Percentiles rank a stretch among this genome's conserved stretches.
phyloP scores from a whole-genome alignment of 2,113 vertebrate species.

The Xiphias gladius region DNA sequence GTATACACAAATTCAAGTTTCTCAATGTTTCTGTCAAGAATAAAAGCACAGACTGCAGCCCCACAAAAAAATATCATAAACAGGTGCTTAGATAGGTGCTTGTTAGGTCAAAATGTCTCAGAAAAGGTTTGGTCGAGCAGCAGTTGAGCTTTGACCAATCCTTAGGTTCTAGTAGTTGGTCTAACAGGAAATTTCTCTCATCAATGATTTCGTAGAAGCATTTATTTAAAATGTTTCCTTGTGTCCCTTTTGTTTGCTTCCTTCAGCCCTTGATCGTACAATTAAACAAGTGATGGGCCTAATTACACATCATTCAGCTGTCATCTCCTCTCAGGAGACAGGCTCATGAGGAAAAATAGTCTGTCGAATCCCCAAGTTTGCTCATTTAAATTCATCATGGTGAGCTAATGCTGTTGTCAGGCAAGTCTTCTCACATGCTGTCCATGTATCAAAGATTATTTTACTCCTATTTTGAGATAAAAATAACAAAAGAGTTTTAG shows the following conservation, averaged over 20 bases:
- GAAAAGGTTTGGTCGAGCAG: slow-evolving; percentile 19
- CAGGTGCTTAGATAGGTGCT: slow-evolving; percentile 23
- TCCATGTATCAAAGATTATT: slow-evolving; percentile 51
- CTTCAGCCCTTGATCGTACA: slow-evolving; percentile 44
- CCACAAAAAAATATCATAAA: background rate
- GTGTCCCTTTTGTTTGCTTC: slow-evolving; percentile 44
- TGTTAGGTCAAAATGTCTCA: slow-evolving; percentile 9
- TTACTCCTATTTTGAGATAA: slow-evolving; percentile 39
- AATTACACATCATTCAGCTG: slow-evolving; percentile 65
- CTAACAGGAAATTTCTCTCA: background rate
- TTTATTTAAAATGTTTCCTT: slow-evolving; percentile 21
- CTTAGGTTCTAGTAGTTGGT: background rate
- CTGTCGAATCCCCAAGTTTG: slow-evolving; percentile 51
- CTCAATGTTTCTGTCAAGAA: slow-evolving; percentile 23
- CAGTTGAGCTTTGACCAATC: slow-evolving; percentile 8
- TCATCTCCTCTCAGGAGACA: slow-evolving; percentile 61
- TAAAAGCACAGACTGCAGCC: slow-evolving; percentile 8
- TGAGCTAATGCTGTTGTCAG: slow-evolving; percentile 39
- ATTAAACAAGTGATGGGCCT: slow-evolving; percentile 56
- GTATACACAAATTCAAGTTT: slow-evolving; percentile 37
- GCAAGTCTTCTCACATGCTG: slow-evolving; percentile 28
- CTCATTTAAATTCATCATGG: slow-evolving; percentile 65
- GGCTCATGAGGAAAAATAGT: slow-evolving; percentile 28
- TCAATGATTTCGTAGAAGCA: slow-evolving; percentile 11
- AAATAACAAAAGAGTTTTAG: slow-evolving; percentile 30